Percentiles rank a stretch among this genome's conserved stretches.
Conservation (phyloP, 2,113 vertebrate genomes). For the Eptesicus fuscus region DNA sequence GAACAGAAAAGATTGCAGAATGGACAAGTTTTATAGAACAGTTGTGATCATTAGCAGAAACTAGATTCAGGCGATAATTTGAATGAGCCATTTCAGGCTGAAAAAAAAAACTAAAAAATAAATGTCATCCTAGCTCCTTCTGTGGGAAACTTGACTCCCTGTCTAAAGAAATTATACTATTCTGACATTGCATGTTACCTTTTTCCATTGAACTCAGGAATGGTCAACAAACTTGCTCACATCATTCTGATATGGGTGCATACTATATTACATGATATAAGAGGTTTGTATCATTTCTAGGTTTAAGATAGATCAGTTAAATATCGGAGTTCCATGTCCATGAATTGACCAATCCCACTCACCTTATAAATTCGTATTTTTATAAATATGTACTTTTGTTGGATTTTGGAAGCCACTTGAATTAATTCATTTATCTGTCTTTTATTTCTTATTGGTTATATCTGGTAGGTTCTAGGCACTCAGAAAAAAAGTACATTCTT, state of each 20-base stretch:
- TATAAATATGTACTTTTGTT: neutral
- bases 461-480: neutral
- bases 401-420: neutral
- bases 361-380: neutral
- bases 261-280: neutral
- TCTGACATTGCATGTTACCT: neutral
- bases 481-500: neutral
- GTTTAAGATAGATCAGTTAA: neutral
- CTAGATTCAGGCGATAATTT: neutral
- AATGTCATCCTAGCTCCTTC: neutral
- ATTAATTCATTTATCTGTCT: neutral
- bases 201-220: neutral
- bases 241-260: neutral
- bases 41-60: slow-evolving; percentile 29
- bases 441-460: neutral
- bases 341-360: neutral
- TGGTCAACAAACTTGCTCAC: neutral
- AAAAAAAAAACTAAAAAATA: neutral
- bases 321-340: neutral
- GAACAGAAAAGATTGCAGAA: neutral
- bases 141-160: neutral
- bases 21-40: neutral
- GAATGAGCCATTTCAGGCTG: neutral
- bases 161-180: neutral
- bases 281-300: neutral